A percentile compares a stretch with the other conserved stretches of the same genome.
Evolutionary conservation across 2,113 vertebrate species (phyloP).

Genomic region (Nesoenas mayeri): DNA sequence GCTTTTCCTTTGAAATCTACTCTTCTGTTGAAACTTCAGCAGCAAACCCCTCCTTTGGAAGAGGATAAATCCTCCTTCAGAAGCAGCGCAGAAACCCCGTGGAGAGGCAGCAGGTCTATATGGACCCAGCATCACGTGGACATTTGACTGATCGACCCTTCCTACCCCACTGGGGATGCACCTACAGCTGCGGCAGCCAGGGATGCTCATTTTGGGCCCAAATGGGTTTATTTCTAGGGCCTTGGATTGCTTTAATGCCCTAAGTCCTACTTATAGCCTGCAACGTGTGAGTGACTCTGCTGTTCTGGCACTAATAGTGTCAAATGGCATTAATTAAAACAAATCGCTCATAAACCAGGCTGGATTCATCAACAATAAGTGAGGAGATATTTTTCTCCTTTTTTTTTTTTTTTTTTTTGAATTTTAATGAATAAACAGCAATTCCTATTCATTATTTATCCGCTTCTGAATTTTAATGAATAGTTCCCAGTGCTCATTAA

Average conservation of each 20-base stretch:
- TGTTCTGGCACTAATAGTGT: slow-evolving; percentile 23
- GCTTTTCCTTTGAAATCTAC: neutral
- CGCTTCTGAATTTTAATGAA: slow-evolving; percentile 76
- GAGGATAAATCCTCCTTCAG: neutral
- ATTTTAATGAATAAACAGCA: slow-evolving; percentile 74
- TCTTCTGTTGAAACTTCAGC: neutral
- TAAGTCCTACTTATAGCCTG: neutral
- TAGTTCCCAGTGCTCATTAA: slow-evolving; percentile 76
- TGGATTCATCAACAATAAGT: slow-evolving; percentile 60
- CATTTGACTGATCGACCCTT: neutral
- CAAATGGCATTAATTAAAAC: slow-evolving; percentile 70
- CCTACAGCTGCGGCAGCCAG: neutral
- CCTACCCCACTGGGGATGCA: neutral
- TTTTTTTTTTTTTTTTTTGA: neutral
- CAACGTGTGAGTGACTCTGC: neutral
- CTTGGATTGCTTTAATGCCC: neutral
- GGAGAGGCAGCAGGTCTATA: neutral
- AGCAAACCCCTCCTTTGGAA: neutral
- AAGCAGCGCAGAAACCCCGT: neutral
- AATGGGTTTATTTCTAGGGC: neutral
- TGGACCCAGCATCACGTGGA: accelerated
- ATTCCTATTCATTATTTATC: slow-evolving; percentile 74
- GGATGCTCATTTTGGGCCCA: neutral
- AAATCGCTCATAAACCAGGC: slow-evolving; percentile 42
- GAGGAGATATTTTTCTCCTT: slow-evolving; percentile 2